A percentile compares a stretch with the other conserved stretches of the same genome.
These are phyloP conservation scores for Harpalus rubripes DNA, from an alignment of 2,888 invertebrate species.

Conservation along the genomic window DNA sequence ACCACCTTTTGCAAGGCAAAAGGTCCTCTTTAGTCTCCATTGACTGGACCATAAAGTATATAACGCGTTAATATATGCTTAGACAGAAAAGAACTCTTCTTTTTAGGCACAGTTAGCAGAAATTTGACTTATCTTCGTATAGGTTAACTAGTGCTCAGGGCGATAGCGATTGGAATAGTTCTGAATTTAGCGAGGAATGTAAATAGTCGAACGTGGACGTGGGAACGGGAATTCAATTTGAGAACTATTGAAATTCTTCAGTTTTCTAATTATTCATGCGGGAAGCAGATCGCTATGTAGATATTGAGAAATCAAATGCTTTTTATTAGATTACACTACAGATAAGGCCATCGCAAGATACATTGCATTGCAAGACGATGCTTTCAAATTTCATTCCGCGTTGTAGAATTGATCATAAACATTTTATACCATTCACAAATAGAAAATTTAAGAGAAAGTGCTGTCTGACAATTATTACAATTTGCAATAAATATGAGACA, in stretches of 20 bases:
- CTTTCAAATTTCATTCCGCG: not conserved
- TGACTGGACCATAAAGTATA: too few species aligned
- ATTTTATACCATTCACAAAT: not conserved
- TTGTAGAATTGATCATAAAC: not conserved
- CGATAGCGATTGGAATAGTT: not conserved
- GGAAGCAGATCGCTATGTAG: not conserved
- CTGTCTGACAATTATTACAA: too few species aligned
- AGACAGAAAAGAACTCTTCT: too few species aligned
- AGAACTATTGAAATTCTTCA: not conserved
- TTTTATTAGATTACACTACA: not conserved
- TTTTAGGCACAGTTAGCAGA: not conserved
- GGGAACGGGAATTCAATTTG: constrained; percentile 20
- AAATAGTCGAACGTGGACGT: constrained; percentile 15
- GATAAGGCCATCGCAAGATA: not conserved
- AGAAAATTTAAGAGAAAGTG: not conserved
- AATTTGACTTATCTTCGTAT: not conserved
- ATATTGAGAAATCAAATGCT: constrained; percentile 3
- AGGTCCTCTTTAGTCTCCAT: too few species aligned
- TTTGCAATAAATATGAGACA: not conserved
- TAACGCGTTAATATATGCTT: too few species aligned
- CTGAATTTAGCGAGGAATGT: not conserved
- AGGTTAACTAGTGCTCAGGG: not conserved
- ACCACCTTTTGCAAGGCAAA: too few species aligned
- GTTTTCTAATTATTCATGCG: constrained; percentile 21
- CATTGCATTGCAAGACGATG: not conserved